Percentiles rank a stretch among this genome's conserved stretches.
Conservation (phyloP, 2,113 vertebrate species). For the Nanger granti region DNA sequence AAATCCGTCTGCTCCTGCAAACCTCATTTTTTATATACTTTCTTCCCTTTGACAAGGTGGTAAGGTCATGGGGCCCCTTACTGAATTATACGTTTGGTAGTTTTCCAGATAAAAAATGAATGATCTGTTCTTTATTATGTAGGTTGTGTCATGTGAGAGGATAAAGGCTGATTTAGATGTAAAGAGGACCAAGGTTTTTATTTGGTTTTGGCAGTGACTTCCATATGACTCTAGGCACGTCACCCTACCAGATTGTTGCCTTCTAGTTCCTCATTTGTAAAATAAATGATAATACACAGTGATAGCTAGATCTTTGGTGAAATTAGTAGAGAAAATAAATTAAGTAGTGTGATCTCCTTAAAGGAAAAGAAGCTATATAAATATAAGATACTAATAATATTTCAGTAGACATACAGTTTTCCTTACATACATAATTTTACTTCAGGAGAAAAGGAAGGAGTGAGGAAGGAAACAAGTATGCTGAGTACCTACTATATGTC, state of each 20-base stretch:
- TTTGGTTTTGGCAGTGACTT: constrained; percentile 44
- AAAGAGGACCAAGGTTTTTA: constrained; percentile 33
- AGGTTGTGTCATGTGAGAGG: constrained; percentile 39
- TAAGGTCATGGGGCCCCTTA: constrained; percentile 60
- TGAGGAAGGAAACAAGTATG: neutral
- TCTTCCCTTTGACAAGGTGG: constrained; percentile 62
- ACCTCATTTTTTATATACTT: constrained; percentile 62
- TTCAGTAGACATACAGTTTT: neutral
- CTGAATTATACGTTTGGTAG: constrained; percentile 45
- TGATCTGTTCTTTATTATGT: constrained; percentile 65
- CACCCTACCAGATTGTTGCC: neutral
- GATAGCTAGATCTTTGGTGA: neutral
- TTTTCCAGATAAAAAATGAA: constrained; percentile 68
- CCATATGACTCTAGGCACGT: neutral
- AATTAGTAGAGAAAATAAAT: constrained; percentile 16
- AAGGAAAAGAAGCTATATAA: neutral
- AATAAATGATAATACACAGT: constrained; percentile 1
- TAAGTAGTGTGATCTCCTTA: constrained; percentile 8
- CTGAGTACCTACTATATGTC: neutral
- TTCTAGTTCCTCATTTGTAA: constrained; percentile 37
- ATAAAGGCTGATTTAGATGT: constrained; percentile 50
- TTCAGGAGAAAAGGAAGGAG: neutral
- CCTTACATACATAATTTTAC: neutral
- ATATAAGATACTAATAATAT: neutral
- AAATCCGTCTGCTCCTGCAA: constrained; percentile 54